These are phyloP conservation scores for Drosophila recens DNA, from an alignment of 2,888 invertebrate genomes.

Conservation along the genomic window DNA sequence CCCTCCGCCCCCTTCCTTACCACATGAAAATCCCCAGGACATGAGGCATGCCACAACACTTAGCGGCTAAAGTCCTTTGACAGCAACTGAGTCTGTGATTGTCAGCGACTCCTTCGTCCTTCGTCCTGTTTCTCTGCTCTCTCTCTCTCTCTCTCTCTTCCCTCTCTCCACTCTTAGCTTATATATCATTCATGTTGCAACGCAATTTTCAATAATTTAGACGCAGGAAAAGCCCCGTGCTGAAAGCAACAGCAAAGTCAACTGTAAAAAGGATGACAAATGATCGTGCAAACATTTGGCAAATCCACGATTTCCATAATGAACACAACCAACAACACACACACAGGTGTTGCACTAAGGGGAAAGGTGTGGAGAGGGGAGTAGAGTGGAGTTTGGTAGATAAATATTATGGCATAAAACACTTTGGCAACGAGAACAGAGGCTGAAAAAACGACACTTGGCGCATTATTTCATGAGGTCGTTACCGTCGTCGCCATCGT, in stretches of 20 bases:
- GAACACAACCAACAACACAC: conserved; percentile 30
- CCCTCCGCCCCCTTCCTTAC: background rate
- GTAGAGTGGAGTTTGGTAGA: conserved; percentile 36
- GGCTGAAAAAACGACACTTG: conserved; percentile 66
- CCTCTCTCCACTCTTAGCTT: conserved; percentile 38
- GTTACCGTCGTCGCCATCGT: conserved; percentile 60
- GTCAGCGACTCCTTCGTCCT: conserved; percentile 12
- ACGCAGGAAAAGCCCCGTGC: conserved; percentile 30
- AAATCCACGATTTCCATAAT: conserved; percentile 82
- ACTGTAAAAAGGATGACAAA: conserved; percentile 81
- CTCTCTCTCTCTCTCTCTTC: background rate
- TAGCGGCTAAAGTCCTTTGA: conserved; percentile 60
- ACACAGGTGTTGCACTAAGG: background rate
- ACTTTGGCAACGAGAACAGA: conserved; percentile 63
- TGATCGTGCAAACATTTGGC: conserved; percentile 83
- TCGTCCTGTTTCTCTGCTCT: background rate
- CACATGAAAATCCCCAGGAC: conserved; percentile 12
- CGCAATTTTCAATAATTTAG: conserved; percentile 69
- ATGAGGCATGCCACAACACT: conserved; percentile 57
- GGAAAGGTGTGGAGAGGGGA: background rate
- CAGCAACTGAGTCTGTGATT: conserved; percentile 56
- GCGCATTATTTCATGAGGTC: conserved; percentile 81
- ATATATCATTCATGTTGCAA: conserved; percentile 71
- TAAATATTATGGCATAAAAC: conserved; percentile 83
- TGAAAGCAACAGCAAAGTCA: conserved; percentile 11